Conservation (phyloP, 2,113 vertebrate species). For the Ramphastos sulfuratus region DNA sequence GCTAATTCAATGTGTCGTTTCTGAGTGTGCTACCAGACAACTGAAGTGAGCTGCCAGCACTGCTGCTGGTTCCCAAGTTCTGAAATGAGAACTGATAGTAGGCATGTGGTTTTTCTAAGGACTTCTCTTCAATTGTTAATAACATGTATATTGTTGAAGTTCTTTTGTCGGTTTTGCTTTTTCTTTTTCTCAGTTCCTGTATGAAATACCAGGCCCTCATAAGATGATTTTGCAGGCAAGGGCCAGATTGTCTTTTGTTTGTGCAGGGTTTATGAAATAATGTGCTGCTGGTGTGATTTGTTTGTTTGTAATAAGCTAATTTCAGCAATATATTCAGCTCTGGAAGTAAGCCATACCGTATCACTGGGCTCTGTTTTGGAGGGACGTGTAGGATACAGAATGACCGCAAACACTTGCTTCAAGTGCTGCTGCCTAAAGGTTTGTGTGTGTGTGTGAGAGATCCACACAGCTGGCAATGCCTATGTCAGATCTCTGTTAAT, state of each 20-base stretch:
- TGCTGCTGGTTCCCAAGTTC: background rate
- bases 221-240: background rate
- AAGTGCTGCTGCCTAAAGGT: slow-evolving; percentile 16
- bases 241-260: background rate
- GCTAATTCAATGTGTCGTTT: background rate
- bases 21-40: background rate
- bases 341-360: slow-evolving; percentile 58
- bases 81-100: background rate
- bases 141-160: background rate
- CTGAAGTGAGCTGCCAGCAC: background rate
- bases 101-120: background rate
- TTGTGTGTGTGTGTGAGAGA: background rate
- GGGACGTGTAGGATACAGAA: background rate
- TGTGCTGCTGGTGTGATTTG: slow-evolving; percentile 15
- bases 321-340: slow-evolving; percentile 45
- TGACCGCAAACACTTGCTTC: background rate
- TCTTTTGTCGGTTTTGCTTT: background rate
- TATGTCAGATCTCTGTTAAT: background rate
- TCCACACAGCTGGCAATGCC: background rate
- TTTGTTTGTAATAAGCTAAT: background rate
- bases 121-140: background rate
- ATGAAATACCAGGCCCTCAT: background rate
- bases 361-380: background rate
- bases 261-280: slow-evolving; percentile 27
- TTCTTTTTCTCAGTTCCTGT: background rate